A percentile compares a stretch with the other conserved stretches of the same genome.
Conservation (phyloP, 1,140 invertebrate genomes). For the Ganaspis sp. region DNA sequence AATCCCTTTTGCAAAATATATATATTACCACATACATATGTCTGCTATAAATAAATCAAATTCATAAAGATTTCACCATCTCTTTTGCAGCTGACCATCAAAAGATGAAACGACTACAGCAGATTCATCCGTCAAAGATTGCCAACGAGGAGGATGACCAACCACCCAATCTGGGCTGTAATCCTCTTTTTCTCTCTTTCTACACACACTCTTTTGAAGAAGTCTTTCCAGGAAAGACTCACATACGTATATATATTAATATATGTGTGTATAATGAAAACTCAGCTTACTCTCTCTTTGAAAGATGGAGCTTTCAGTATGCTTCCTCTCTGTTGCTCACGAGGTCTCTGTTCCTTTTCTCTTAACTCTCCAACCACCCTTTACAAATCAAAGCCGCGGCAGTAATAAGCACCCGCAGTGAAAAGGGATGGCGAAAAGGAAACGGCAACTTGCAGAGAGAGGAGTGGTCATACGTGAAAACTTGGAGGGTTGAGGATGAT, state of each 20-base stretch:
- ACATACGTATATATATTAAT: conserved; percentile 56
- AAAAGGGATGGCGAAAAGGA: conserved; percentile 39
- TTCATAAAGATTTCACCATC: background rate
- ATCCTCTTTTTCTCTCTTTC: conserved; percentile 48
- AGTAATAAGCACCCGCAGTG: conserved; percentile 67
- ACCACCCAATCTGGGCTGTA: conserved; percentile 40
- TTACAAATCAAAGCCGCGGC: conserved; percentile 71
- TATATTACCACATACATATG: too few relatives aligned
- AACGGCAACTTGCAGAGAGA: conserved; percentile 45
- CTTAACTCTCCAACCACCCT: conserved; percentile 50
- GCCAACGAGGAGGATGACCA: conserved; percentile 6
- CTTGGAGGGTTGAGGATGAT: conserved; percentile 48
- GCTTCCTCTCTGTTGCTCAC: conserved; percentile 45
- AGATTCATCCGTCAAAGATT: conserved; percentile 21
- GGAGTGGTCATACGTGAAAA: conserved; percentile 50
- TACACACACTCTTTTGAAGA: conserved; percentile 50
- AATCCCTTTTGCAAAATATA: too few relatives aligned
- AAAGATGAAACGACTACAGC: background rate
- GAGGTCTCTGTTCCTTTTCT: conserved; percentile 43
- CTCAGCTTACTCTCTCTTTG: conserved; percentile 63
- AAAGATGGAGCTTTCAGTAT: conserved; percentile 62
- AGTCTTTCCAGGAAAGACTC: conserved; percentile 59
- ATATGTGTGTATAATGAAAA: conserved; percentile 58
- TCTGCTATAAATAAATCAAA: background rate
- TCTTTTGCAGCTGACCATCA: background rate